Base-by-base conservation (phyloP, 2,888 invertebrate species). In the Brachyptera risi region DNA sequence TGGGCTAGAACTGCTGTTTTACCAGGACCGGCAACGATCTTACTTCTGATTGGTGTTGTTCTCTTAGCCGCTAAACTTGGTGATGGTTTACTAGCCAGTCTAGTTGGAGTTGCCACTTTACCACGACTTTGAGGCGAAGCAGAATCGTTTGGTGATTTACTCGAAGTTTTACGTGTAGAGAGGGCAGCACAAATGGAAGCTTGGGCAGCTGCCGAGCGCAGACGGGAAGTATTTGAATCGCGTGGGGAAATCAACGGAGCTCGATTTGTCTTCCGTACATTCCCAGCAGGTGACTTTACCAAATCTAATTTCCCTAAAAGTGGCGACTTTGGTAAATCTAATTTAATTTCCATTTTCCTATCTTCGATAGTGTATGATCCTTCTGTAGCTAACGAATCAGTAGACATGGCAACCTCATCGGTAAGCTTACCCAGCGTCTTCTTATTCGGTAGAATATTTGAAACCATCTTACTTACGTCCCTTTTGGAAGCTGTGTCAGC, bases 91-190 rank as follows among this genome's bases (percentile, higher is more conserved):
- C 21, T 38, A 17, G 38, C 42, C 19, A 21, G 26, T 17, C 15
- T 57, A 19, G 38, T 15, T 21, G 42, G 40, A 11, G 57, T 44
- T 5, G 57, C 27, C 15, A n/a, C n/a, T n/a, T n/a, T n/a, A n/a
- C n/a, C n/a, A n/a, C n/a, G n/a, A n/a, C n/a, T 59, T 26, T 59
- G 49, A 2, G 31, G 27, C 13, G 26, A 40, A 7, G 27, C 27
- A 37, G 27, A 37, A 24, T 49, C 56, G 26, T 47, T 31, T 4
- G 80, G 79, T 0, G 79, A 77, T 63, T 78, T 77, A n/a, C n/a
- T n/a, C 1, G 80, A 79, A 3, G 80, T 80, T 60, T 79, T 73
- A 19, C 80, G 73, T 40, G 80, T 70, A 56, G 77, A 11, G 15
- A 19, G 3, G 17, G 44, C 44, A 21, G 21, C 24, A 21, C 24